A percentile compares a stretch with the other conserved stretches of the same genome.
Conservation (phyloP, 2,113 vertebrate genomes). For the Poeciliopsis turrubarensis region DNA sequence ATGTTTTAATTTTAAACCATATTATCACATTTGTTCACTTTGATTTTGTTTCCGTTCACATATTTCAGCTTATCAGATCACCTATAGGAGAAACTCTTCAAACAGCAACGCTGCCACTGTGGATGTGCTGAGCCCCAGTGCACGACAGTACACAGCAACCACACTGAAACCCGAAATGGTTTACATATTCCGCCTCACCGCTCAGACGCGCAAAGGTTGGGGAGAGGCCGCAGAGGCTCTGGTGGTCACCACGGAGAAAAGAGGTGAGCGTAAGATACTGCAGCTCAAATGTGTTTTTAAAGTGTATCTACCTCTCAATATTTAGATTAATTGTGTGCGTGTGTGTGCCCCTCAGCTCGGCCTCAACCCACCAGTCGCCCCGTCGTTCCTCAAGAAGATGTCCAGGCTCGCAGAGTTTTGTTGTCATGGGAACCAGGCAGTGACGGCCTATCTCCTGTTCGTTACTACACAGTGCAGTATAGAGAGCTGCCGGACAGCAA, state of each 20-base stretch:
- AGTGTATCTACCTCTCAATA: constrained; percentile 22
- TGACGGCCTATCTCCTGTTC: constrained; percentile 93
- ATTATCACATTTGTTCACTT: background rate
- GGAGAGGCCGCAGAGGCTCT: constrained; percentile 92
- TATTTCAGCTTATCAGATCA: constrained; percentile 91
- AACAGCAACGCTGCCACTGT: constrained; percentile 80
- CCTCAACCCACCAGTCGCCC: constrained; percentile 94
- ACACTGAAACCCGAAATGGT: constrained; percentile 89
- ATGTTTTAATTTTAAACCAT: background rate
- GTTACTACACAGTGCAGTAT: constrained; percentile 94
- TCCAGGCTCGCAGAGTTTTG: constrained; percentile 86
- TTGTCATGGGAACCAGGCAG: constrained; percentile 97
- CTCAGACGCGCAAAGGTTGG: constrained; percentile 98
- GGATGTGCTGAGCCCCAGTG: constrained; percentile 89
- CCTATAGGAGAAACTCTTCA: constrained; percentile 89
- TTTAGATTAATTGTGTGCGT: constrained; percentile 13
- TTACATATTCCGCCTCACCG: constrained; percentile 92
- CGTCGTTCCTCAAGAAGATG: constrained; percentile 80
- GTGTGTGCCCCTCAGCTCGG: constrained; percentile 77
- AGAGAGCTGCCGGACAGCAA: constrained; percentile 87
- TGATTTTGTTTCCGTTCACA: background rate
- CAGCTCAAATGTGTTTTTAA: constrained; percentile 11
- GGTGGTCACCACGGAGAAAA: constrained; percentile 96
- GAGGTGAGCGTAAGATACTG: constrained; percentile 80
- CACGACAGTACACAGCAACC: constrained; percentile 89